Conservation (phyloP, 2,113 vertebrate genomes). For the Dermatemys mawii region DNA sequence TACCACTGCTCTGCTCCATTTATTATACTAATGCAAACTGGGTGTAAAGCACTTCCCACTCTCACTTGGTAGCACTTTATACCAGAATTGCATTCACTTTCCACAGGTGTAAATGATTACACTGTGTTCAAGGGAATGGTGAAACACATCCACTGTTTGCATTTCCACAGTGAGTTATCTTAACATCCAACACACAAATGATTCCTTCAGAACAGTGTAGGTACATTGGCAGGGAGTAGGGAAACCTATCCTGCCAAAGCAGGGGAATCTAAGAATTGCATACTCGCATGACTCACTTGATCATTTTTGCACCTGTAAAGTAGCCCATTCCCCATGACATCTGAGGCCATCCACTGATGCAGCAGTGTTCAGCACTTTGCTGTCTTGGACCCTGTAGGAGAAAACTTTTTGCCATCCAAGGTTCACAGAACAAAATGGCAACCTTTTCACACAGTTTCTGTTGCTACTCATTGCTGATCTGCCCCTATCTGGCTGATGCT, state of each 20-base stretch:
- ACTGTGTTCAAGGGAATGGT: not conserved
- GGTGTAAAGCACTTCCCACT: not conserved
- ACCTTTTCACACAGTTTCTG: not conserved
- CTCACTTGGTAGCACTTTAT: not conserved
- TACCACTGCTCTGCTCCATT: not conserved
- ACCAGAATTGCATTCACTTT: not conserved
- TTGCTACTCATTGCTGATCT: not conserved
- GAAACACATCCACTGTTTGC: not conserved
- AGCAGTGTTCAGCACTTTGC: not conserved
- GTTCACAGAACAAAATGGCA: fast-evolving
- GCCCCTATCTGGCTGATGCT: not conserved
- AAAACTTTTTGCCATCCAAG: not conserved
- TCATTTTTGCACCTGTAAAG: fast-evolving
- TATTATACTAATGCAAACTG: fast-evolving
- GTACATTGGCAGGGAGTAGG: no score
- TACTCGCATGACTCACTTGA: not conserved
- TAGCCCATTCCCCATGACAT: not conserved
- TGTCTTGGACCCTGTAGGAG: not conserved
- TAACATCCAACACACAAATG: not conserved
- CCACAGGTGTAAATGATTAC: not conserved
- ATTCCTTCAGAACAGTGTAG: not conserved
- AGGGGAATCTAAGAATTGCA: not conserved
- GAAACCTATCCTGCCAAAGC: not conserved
- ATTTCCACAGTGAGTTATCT: not conserved
- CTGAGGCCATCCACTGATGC: not conserved